phyloP scores from a whole-genome alignment of 2,797 vertebrate genomes.

The Cuculus canorus region DNA sequence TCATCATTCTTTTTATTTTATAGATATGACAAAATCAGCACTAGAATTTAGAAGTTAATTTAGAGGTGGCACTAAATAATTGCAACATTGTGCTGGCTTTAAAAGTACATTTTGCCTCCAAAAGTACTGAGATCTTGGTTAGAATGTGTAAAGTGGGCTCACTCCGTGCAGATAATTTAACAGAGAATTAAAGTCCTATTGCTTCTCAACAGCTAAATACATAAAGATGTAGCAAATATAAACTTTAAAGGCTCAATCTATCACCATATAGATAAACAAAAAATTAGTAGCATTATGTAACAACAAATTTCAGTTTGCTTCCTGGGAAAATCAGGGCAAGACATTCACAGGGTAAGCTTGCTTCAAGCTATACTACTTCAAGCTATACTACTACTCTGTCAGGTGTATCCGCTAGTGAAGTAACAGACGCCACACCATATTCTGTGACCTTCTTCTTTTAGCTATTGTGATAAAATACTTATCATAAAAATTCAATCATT shows the following conservation, averaged over 20 bases:
- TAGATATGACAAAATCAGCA: not conserved
- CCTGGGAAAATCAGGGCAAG: not conserved
- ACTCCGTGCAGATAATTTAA: not conserved
- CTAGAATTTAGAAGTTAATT: not conserved
- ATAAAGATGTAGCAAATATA: not conserved
- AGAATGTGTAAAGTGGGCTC: not conserved
- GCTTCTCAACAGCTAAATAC: not conserved
- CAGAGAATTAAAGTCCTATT: not conserved
- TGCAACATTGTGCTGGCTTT: not conserved
- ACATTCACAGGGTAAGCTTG: not conserved
- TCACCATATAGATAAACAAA: not conserved
- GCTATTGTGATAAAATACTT: conserved; percentile 44
- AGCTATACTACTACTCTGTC: not conserved
- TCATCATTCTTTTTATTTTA: not conserved
- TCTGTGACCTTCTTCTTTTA: not conserved
- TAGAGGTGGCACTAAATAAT: not conserved
- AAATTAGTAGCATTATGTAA: not conserved
- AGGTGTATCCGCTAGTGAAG: not conserved
- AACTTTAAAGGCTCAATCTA: not conserved
- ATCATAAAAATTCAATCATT: conserved; percentile 17
- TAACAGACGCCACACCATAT: not conserved
- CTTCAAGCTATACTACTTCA: not conserved
- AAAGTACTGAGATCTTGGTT: not conserved
- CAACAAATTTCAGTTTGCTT: not conserved
- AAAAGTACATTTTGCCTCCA: not conserved